These are phyloP conservation scores for Eupithecia dodoneata DNA, from an alignment of 2,888 invertebrate genomes.

Conservation along the genomic window DNA sequence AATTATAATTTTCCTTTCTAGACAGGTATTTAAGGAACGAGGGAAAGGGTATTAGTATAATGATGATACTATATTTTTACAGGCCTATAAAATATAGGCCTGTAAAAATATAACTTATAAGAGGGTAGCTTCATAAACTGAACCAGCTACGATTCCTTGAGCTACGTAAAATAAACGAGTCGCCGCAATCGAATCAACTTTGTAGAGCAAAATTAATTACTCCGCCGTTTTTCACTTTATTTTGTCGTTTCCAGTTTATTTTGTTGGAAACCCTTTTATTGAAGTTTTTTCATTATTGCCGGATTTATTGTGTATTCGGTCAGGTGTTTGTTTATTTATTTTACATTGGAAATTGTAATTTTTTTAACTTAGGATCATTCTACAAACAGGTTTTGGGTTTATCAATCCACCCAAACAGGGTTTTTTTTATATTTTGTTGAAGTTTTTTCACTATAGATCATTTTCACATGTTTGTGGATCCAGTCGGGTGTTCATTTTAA, in stretches of 20 bases:
- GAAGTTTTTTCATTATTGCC: slow-evolving; percentile 44
- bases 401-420: too few species aligned
- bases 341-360: not conserved
- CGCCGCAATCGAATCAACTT: slow-evolving; percentile 62
- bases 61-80: too few species aligned
- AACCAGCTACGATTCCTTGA: not conserved
- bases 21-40: too few species aligned
- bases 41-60: not conserved
- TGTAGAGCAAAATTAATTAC: slow-evolving; percentile 63
- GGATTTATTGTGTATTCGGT: slow-evolving; percentile 23
- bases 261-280: slow-evolving; percentile 36
- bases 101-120: too few species aligned
- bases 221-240: slow-evolving; percentile 47
- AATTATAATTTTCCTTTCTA: too few species aligned
- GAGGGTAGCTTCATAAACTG: not conserved
- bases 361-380: too few species aligned
- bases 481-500: too few species aligned
- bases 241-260: slow-evolving; percentile 47
- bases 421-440: too few species aligned
- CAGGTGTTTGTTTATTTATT: not conserved
- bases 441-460: too few species aligned
- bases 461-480: too few species aligned
- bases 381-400: too few species aligned
- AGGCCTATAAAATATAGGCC: too few species aligned
- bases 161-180: slow-evolving; percentile 50